Conservation (phyloP, 2,888 invertebrate species). For the Hypolimnas misippus region DNA sequence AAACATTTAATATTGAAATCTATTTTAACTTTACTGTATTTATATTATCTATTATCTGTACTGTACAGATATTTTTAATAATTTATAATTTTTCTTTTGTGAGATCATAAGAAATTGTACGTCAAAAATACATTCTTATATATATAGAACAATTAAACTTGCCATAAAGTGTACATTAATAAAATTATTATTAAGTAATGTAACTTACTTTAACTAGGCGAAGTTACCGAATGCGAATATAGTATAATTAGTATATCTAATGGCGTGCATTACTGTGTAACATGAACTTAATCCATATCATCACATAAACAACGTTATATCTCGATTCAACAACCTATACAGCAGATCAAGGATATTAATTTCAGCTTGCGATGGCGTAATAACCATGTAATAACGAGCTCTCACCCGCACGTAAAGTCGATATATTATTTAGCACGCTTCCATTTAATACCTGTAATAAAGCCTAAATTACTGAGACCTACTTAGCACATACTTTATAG, state of each 20-base stretch:
- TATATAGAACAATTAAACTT: no score
- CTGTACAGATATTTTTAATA: no score
- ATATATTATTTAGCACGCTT: conserved; percentile 20
- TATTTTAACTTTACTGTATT: no score
- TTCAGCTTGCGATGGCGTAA: conserved; percentile 17
- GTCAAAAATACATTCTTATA: no score
- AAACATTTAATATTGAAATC: no score
- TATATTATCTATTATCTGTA: no score
- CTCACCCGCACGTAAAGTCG: conserved; percentile 15
- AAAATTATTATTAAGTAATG: not conserved
- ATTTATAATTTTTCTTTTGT: no score
- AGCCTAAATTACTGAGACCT: conserved; percentile 24
- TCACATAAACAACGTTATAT: conserved; percentile 14
- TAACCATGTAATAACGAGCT: conserved; percentile 17
- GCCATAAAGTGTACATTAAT: not conserved
- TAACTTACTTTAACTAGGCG: not conserved
- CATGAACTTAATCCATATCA: conserved; percentile 4
- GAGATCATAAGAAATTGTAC: no score
- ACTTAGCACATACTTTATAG: conserved; percentile 33
- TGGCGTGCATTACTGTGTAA: conserved; percentile 15
- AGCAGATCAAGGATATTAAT: conserved; percentile 21
- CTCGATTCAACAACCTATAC: not conserved
- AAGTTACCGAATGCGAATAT: not conserved
- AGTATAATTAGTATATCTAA: conserved; percentile 8
- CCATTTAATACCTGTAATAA: conserved; percentile 29